Base-by-base conservation (phyloP, 2,113 vertebrate genomes). In the Xiphophorus couchianus region DNA sequence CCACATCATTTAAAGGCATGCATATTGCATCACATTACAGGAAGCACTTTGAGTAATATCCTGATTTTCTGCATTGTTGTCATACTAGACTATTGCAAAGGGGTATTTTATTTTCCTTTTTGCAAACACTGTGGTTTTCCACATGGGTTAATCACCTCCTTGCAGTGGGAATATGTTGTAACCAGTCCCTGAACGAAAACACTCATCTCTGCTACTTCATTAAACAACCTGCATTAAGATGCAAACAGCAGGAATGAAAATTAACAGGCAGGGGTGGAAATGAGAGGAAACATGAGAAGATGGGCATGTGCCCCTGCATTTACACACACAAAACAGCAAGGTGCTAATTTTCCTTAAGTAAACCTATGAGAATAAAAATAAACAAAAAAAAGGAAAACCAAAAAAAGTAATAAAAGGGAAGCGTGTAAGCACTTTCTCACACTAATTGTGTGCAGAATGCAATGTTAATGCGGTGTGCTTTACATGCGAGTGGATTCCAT, bases 191-290 rank as follows among this genome's bases (percentile, higher is more conserved):
- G 60, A 82, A 66, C 66, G 64, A 91, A 88, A 82, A 81, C 85
- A 74, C 87, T 90, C 72, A 91, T 88, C 90, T 89, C 87, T 90
- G 82, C 89, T 92, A 88, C 89, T 91, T 94, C 84, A 90, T 93
- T 92, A 92, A 90, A 91, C 82, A 90, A 91, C 74, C 80, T 89
- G 88, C 85, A 87, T 86, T 88, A 90, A 86, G 84, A 82, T 81
- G 84, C 86, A 82, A 90, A 86, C 88, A 89, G 86, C 83, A 73
- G 84, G 85, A 84, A 66, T 74, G 81, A 74, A 85, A 89, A 88
- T 86, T 66, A 90, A 86, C 77, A 65, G 72, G 51, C 71, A 75
- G 77, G 71, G 76, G 77, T 78, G 73, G 74, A 51, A 84, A 73
- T 75, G 62, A 72, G 68, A 77, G 54, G 60, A 69, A 80, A 66